These are phyloP conservation scores for Perizoma flavofasciatum DNA, from an alignment of 2,888 invertebrate species.

Conservation along the genomic window DNA sequence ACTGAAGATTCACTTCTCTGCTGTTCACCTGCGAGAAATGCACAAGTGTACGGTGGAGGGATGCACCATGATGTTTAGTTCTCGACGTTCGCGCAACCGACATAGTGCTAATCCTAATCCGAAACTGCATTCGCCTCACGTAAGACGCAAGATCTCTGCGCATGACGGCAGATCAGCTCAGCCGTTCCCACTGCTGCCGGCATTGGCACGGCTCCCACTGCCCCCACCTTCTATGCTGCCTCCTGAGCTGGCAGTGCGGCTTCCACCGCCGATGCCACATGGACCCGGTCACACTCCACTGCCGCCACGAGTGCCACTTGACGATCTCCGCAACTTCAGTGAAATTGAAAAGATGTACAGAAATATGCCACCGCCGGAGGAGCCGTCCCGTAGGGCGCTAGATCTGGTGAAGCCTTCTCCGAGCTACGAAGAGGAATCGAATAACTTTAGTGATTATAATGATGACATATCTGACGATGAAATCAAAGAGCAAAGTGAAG, in stretches of 20 bases:
- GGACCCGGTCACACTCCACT: constrained; percentile 70
- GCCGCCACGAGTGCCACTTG: constrained; percentile 80
- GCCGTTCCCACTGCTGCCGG: constrained; percentile 89
- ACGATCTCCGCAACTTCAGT: constrained; percentile 79
- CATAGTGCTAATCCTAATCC: constrained; percentile 99
- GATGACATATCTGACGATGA: constrained; percentile 69
- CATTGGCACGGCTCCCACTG: constrained; percentile 88
- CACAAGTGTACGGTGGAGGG: constrained; percentile 99
- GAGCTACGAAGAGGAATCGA: constrained; percentile 64
- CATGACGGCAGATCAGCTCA: constrained; percentile 95
- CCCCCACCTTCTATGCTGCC: constrained; percentile 87
- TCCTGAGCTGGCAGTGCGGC: constrained; percentile 80
- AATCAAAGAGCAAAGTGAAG: constrained; percentile 55
- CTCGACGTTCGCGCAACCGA: constrained; percentile 95
- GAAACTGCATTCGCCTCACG: constrained; percentile 97
- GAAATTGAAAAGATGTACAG: constrained; percentile 82
- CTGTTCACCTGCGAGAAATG: constrained; percentile 99
- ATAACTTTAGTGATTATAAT: constrained; percentile 70
- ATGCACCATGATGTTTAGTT: constrained; percentile 99
- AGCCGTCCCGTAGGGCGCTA: constrained; percentile 61
- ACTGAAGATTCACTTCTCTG: constrained; percentile 98
- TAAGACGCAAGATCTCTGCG: constrained; percentile 95
- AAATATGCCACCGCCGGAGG: constrained; percentile 69
- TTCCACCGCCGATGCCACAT: constrained; percentile 63
- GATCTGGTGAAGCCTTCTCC: constrained; percentile 64